Conservation (phyloP, 2,113 vertebrate species). For the Ceratotherium simum region DNA sequence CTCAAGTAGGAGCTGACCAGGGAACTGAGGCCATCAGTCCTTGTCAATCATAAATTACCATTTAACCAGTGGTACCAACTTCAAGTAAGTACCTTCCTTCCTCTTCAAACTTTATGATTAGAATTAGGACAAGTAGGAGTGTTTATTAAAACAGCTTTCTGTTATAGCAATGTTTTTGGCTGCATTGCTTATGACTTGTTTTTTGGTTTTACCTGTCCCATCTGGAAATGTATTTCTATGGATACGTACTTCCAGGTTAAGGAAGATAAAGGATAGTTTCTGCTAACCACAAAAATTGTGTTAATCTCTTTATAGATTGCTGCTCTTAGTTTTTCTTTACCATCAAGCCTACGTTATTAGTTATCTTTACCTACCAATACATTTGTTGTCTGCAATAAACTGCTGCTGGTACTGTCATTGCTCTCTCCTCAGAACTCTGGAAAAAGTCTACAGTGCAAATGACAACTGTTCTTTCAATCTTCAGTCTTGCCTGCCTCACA, state of each 20-base stretch:
- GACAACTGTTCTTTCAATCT: not conserved
- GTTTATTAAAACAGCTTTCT: not conserved
- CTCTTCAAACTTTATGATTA: not conserved
- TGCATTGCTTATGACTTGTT: not conserved
- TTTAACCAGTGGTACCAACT: not conserved
- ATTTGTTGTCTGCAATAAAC: not conserved
- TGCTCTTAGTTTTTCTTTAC: not conserved
- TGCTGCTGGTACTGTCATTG: not conserved
- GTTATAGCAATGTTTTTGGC: not conserved
- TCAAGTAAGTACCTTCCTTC: not conserved
- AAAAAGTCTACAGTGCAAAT: not conserved
- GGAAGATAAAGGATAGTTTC: not conserved
- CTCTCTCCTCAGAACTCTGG: not conserved
- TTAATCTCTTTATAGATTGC: not conserved
- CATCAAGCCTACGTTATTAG: not conserved
- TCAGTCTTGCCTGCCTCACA: not conserved
- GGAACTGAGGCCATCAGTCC: not conserved
- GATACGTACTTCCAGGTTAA: not conserved
- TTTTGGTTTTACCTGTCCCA: not conserved
- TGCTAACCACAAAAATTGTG: not conserved
- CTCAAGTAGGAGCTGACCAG: not conserved
- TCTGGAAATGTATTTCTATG: not conserved
- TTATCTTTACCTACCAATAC: not conserved
- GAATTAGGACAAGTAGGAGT: not conserved
- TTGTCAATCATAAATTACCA: not conserved